phyloP scores from a whole-genome alignment of 2,113 vertebrate species.

The Elephas maximus region DNA sequence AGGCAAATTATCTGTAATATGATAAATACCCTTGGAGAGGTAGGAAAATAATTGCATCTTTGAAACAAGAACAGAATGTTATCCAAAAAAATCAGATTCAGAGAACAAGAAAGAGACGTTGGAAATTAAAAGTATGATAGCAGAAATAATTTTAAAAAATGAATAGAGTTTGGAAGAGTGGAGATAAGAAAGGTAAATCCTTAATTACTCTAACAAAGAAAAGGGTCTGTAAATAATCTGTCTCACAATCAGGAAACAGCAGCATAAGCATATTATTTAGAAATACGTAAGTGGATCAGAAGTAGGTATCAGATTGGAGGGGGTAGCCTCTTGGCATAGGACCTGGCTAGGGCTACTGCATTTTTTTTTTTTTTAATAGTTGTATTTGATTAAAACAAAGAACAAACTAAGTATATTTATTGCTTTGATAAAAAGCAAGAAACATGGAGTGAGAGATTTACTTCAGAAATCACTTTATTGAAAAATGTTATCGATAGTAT shows the following conservation, averaged over 20 bases:
- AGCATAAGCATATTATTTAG: not conserved
- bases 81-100: not conserved
- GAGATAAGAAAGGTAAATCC: not conserved
- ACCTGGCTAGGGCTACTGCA: not conserved
- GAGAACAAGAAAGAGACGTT: not conserved
- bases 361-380: not conserved
- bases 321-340: not conserved
- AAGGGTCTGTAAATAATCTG: not conserved
- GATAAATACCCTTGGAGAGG: not conserved
- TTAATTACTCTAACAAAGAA: not conserved
- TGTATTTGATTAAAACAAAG: not conserved
- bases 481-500: not conserved
- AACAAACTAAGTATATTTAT: not conserved
- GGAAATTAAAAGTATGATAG: not conserved
- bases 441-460: not conserved
- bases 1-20: not conserved
- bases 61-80: constrained; percentile 36
- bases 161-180: not conserved
- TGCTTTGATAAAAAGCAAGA: constrained; percentile 10
- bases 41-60: constrained; percentile 2
- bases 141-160: not conserved
- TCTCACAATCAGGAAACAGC: not conserved
- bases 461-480: constrained; percentile 17
- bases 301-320: not conserved
- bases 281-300: not conserved